Base-by-base conservation (phyloP, 2,797 vertebrate species). In the Pyrocephalus nanus region DNA sequence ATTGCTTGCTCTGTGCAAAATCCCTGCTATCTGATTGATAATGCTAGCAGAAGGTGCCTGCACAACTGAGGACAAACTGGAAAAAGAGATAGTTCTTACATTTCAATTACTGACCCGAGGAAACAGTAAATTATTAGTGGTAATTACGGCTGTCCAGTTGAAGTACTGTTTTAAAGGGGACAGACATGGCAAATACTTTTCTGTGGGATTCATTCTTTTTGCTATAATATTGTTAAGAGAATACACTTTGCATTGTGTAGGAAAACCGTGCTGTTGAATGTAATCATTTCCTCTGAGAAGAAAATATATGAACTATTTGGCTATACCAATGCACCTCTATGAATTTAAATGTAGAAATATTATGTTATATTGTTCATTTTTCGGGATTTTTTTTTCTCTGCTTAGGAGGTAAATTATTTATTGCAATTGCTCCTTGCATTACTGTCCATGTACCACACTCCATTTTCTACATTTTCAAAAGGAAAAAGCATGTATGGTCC, bases 41-140 rank as follows among this genome's bases (percentile, higher is more conserved):
- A 91, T 55, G 47, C 43, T 87, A 70, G 80, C 84, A 96, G 64
- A 76, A 86, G 20, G 74, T 92, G 62, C 71, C 78, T 79, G 54
- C 11, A 6, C 16, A 1, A 71, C 62, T 77, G 86, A 92, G 81
- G 73, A 47, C n/a, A 91, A 86, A 86, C 42, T 91, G 90, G 65
- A 43, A 88, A 92, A 83, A 77, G 53, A 95, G 57, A 74, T 48
- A 62, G 47, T 74, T 91, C 76, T 79, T 90, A 83, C 38, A 69
- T 91, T 93, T 91, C 79, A 92, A 30, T 93, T 92, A 72, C 85
- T 93, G 82, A 70, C 76, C 86, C 80, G 34, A 83, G 75, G 76
- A 94, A 92, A 84, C 42, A 83, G 82, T 83, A 91, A 95, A 96
- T 92, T 96, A 53, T 78, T 89, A 42, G 66, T 69, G 50, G 71